These are phyloP conservation scores for Apteryx owenii DNA, from an alignment of 2,113 vertebrate species.

Conservation along the genomic window DNA sequence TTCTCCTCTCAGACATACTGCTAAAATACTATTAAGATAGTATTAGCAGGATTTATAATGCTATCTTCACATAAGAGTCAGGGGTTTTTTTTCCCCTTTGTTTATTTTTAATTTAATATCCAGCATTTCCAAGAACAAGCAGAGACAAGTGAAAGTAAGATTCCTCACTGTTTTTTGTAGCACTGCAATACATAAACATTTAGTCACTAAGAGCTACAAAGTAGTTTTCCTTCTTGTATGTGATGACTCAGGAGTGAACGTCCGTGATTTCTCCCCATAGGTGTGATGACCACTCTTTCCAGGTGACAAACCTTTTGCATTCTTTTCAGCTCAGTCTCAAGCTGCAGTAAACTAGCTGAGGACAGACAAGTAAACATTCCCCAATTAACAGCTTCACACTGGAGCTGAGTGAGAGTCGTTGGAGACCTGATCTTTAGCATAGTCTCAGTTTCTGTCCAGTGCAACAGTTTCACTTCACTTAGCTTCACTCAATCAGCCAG, in stretches of 20 bases:
- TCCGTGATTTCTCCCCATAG: not conserved
- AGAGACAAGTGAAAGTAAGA: not conserved
- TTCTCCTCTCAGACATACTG: conserved; percentile 5
- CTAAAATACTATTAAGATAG: conserved; percentile 32
- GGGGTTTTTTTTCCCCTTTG: not conserved
- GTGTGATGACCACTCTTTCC: not conserved
- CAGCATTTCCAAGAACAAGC: conserved; percentile 22
- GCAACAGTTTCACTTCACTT: not conserved
- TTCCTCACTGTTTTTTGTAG: not conserved
- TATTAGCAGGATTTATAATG: conserved; percentile 37
- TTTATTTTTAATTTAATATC: conserved; percentile 8
- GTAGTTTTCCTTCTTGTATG: not conserved
- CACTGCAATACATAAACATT: not conserved
- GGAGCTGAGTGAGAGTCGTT: not conserved
- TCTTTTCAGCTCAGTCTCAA: not conserved
- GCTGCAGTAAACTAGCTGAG: not conserved
- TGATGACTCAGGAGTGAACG: not conserved
- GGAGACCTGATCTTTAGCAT: not conserved
- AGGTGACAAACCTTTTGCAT: not conserved
- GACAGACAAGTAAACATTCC: not conserved
- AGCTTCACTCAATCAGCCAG: accelerated
- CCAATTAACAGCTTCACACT: not conserved
- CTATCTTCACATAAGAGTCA: not conserved
- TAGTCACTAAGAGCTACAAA: not conserved
- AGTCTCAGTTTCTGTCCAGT: not conserved